Evolutionary conservation across 1,140 invertebrate species (phyloP).

Genomic region (Diabrotica undecimpunctata): DNA sequence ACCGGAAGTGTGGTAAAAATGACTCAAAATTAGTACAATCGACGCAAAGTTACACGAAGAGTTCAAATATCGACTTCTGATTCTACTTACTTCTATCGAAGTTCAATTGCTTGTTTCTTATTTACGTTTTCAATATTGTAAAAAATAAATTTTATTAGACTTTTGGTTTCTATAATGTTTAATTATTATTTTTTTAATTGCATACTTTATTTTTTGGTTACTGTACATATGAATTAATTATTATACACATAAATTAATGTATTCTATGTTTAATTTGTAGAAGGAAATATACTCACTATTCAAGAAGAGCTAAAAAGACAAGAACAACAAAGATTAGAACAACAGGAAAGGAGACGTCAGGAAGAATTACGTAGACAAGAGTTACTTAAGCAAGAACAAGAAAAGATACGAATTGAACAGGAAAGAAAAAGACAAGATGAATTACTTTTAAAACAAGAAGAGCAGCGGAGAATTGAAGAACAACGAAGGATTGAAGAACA

Average conservation of each 20-base stretch:
- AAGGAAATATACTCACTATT: neutral
- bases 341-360: neutral
- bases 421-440: neutral
- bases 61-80: no score
- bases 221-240: neutral
- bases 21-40: no score
- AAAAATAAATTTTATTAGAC: no score
- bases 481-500: conserved; percentile 1
- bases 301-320: conserved; percentile 12
- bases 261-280: neutral
- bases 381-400: neutral
- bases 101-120: no score
- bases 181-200: no score
- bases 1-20: no score
- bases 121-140: no score
- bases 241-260: neutral
- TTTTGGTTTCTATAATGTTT: no score
- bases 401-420: neutral
- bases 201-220: no score
- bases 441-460: conserved; percentile 4
- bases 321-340: neutral
- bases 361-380: neutral
- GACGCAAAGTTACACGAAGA: no score
- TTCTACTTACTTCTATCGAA: no score
- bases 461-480: conserved; percentile 14